Evolutionary conservation across 2,888 invertebrate species (phyloP), one percentile per base, ranked within the genome.

Genomic region (Masnerella sp.): DNA sequence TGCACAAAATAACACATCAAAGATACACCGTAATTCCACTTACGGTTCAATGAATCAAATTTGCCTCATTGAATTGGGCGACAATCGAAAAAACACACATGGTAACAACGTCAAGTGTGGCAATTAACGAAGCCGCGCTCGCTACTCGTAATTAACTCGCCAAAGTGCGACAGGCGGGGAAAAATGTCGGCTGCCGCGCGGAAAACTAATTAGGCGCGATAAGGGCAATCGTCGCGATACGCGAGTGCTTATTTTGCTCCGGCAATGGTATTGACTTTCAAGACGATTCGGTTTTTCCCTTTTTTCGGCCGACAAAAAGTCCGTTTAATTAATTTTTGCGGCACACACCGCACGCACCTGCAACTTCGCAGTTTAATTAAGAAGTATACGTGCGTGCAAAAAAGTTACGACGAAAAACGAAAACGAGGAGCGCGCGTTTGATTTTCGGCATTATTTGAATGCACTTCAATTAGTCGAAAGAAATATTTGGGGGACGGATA

Each of bases 201-300:
- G 14, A 34, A 32, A 51, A 49, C 68, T 73, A 73, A 73, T 73
- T 73, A 73, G 68, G 56, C 67, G 68, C 68, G 52, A 68, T 68
- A 62, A 73, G 56, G 36, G 58, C 51, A 52, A 73, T 68, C 62
- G 68, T 68, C 62, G 62, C 59, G 36, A 59, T 58, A 32, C 11
- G 28, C 34, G 38, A 58, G 47, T 40, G 56, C 32, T 69, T 54
- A 40, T 61, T 61, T 61, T 61, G n/a, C 65, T 5, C 40, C 18
- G 20, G 38, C 51, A 51, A 58, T 22, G 36, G 58, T 68, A 51
- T 47, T 68, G 51, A 59, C 49, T 68, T 47, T 69, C 30, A 49
- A 62, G 38, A 52, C 34, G 14, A 20, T 38, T 9, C 20, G 38
- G 28, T 20, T 34, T 38, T 22, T 40, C 9, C 8, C 14, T 40